Evolutionary conservation across 2,797 vertebrate genomes (phyloP).

Genomic region (Apogon hyalosoma): DNA sequence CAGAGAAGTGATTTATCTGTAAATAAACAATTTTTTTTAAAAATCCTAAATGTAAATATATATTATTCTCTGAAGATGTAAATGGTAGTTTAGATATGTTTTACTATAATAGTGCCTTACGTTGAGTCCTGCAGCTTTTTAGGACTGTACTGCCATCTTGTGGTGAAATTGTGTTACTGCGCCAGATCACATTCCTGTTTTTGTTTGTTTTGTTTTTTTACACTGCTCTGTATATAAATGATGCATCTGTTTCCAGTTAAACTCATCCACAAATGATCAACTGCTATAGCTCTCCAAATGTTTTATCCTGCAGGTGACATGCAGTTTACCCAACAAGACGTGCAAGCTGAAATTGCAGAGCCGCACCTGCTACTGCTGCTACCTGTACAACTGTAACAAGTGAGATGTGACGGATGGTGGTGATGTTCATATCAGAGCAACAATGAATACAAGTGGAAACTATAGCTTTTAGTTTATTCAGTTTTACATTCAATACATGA

Average conservation of each 20-base stretch:
- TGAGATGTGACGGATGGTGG: slow-evolving; percentile 64
- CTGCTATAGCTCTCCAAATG: not conserved
- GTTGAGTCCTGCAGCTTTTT: not conserved
- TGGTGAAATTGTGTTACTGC: slow-evolving; percentile 42
- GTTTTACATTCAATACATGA: too few relatives aligned
- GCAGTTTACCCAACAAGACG: slow-evolving; percentile 80
- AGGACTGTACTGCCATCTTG: slow-evolving; percentile 47
- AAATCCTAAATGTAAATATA: not conserved
- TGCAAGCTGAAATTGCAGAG: slow-evolving; percentile 91
- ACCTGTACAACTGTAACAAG: slow-evolving; percentile 93
- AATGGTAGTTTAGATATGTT: not conserved
- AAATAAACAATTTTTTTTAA: not conserved
- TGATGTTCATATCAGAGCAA: not conserved
- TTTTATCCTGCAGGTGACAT: slow-evolving; percentile 85
- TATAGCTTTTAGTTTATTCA: too few relatives aligned
- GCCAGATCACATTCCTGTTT: not conserved
- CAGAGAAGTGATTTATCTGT: not conserved
- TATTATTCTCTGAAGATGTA: not conserved
- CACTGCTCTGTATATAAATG: not conserved
- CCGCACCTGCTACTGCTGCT: slow-evolving; percentile 97
- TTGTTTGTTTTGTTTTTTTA: not conserved
- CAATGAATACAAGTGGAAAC: too few relatives aligned
- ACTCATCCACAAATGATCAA: not conserved
- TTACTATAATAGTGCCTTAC: not conserved
- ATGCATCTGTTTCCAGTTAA: not conserved